Percentiles rank a stretch among this genome's conserved stretches.
phyloP scores from a whole-genome alignment of 2,113 vertebrate genomes.

The Helogale parvula region DNA sequence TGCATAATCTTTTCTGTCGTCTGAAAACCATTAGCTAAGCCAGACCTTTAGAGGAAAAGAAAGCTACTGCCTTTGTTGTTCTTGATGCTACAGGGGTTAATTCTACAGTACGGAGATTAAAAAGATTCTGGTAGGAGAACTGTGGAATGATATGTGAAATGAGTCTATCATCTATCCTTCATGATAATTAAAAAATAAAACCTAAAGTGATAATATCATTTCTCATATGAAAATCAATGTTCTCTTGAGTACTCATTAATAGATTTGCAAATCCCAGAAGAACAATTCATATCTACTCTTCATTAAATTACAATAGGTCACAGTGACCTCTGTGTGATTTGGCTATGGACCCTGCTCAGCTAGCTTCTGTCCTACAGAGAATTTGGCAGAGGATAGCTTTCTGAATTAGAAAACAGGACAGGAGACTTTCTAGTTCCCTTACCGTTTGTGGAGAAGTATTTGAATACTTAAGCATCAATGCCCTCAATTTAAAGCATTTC shows the following conservation, averaged over 20 bases:
- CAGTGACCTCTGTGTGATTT: not conserved
- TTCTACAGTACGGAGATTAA: not conserved
- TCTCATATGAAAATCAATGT: not conserved
- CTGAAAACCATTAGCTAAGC: conserved; percentile 22
- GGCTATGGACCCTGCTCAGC: not conserved
- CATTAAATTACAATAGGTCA: not conserved
- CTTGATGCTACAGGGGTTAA: not conserved
- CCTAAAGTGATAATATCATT: conserved; percentile 33
- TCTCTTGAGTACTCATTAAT: conserved; percentile 42
- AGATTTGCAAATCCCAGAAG: not conserved
- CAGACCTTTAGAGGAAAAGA: not conserved
- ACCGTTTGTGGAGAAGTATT: not conserved
- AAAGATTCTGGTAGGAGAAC: conserved; percentile 18
- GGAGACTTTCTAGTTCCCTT: conserved; percentile 24
- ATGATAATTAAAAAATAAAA: conserved; percentile 40
- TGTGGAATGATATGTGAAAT: not conserved
- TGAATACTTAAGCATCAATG: not conserved
- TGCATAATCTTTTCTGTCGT: not conserved
- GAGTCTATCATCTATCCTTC: conserved; percentile 50
- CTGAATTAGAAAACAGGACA: not conserved
- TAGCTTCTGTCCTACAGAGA: not conserved
- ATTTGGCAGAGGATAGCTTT: not conserved
- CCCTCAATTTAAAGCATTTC: not conserved
- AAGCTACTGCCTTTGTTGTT: not conserved
- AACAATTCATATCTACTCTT: not conserved